Conservation (phyloP, 2,113 vertebrate genomes). For the Rallus limicola region DNA sequence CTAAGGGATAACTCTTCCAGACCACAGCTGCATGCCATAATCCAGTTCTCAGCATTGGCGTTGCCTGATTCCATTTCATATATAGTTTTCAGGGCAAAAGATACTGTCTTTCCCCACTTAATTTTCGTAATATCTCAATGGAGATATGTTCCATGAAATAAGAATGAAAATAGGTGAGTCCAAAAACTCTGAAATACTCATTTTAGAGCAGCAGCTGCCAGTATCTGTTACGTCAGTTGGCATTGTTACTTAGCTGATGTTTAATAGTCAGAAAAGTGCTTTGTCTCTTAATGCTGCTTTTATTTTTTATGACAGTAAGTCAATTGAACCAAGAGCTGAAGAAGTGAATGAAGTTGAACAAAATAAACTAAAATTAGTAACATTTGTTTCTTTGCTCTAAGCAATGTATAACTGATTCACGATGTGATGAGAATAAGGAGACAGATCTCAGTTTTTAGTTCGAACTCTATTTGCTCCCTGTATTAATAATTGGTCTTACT, state of each 20-base stretch:
- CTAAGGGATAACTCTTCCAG: not conserved
- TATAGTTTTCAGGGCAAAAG: not conserved
- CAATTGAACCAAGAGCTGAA: slow-evolving; percentile 7
- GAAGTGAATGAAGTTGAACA: slow-evolving; percentile 19
- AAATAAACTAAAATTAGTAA: not conserved
- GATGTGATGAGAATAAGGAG: not conserved
- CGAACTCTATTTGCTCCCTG: not conserved
- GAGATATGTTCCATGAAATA: not conserved
- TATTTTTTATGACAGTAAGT: not conserved
- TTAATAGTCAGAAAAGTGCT: not conserved
- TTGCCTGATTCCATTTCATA: not conserved
- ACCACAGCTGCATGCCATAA: not conserved
- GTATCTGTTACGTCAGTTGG: not conserved
- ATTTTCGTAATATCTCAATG: not conserved
- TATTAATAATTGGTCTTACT: not conserved
- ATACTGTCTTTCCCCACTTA: not conserved
- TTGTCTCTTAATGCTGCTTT: not conserved
- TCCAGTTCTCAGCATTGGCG: not conserved
- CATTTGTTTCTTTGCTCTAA: not conserved
- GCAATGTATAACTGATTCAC: not conserved
- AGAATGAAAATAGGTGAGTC: not conserved
- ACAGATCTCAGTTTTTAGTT: not conserved
- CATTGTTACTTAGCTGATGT: not conserved
- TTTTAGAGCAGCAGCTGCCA: not conserved
- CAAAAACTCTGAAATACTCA: not conserved